These are phyloP conservation scores for Pachydiplax longipennis DNA, from an alignment of 2,888 invertebrate genomes.

Conservation along the genomic window DNA sequence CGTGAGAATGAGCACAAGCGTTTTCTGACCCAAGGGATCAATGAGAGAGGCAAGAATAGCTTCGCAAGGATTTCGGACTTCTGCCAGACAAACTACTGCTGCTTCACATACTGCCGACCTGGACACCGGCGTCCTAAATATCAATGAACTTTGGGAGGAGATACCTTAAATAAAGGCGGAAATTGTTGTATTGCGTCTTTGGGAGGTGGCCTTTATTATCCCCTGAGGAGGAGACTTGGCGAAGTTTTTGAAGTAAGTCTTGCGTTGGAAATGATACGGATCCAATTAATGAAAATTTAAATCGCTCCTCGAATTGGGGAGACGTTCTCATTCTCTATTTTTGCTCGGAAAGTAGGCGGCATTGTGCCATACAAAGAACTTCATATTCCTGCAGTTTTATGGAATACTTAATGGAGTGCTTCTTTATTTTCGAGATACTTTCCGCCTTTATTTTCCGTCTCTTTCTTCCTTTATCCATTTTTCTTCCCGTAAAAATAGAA, in stretches of 20 bases:
- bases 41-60: background rate
- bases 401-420: too few species aligned
- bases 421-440: too few species aligned
- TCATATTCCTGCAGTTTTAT: too few species aligned
- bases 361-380: background rate
- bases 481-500: too few species aligned
- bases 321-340: background rate
- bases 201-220: background rate
- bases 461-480: too few species aligned
- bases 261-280: slow-evolving; percentile 16
- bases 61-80: slow-evolving; percentile 14
- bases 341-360: background rate
- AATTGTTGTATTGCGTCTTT: slow-evolving; percentile 16
- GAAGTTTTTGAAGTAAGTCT: background rate
- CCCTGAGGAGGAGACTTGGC: background rate
- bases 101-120: background rate
- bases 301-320: background rate
- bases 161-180: slow-evolving; percentile 8
- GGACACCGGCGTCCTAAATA: slow-evolving; percentile 1
- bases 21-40: slow-evolving; percentile 30
- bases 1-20: slow-evolving; percentile 21
- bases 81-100: background rate
- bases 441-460: too few species aligned
- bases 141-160: slow-evolving; percentile 16
- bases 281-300: slow-evolving; percentile 33